Conservation (phyloP, 1,140 invertebrate genomes). For the Aradophagus sp. region DNA sequence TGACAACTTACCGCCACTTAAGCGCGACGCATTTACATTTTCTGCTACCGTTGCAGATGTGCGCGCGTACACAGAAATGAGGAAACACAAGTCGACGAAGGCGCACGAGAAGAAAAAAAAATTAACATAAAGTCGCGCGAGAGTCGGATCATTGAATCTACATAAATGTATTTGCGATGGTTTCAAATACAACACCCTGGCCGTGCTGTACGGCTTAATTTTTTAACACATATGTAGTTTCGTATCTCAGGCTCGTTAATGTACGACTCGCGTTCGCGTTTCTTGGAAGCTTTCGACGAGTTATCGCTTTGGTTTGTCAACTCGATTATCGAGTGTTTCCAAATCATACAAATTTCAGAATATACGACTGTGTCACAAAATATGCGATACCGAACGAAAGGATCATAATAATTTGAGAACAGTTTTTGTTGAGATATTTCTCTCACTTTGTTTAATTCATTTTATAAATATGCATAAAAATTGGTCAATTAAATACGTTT, state of each 20-base stretch:
- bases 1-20: constrained; percentile 59
- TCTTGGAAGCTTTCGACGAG: constrained; percentile 40
- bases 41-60: constrained; percentile 55
- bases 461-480: too few relatives aligned
- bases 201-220: constrained; percentile 49
- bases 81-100: constrained; percentile 38
- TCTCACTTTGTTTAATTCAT: too few relatives aligned
- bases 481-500: too few relatives aligned
- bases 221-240: constrained; percentile 60
- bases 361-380: too few relatives aligned
- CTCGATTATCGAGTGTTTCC: constrained; percentile 46
- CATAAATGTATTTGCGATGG: constrained; percentile 45
- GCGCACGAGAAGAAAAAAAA: constrained; percentile 27
- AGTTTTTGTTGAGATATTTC: too few relatives aligned
- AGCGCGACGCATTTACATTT: constrained; percentile 57
- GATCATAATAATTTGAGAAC: too few relatives aligned
- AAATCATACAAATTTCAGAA: constrained; percentile 44
- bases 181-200: constrained; percentile 30
- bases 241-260: constrained; percentile 53
- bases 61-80: constrained; percentile 43
- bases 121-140: constrained; percentile 31
- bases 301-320: constrained; percentile 15
- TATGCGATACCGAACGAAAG: too few relatives aligned
- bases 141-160: constrained; percentile 51
- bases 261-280: constrained; percentile 54